Percentiles rank a stretch among this genome's conserved stretches.
phyloP scores from a whole-genome alignment of 2,113 vertebrate genomes.

The Leptodactylus fuscus region DNA sequence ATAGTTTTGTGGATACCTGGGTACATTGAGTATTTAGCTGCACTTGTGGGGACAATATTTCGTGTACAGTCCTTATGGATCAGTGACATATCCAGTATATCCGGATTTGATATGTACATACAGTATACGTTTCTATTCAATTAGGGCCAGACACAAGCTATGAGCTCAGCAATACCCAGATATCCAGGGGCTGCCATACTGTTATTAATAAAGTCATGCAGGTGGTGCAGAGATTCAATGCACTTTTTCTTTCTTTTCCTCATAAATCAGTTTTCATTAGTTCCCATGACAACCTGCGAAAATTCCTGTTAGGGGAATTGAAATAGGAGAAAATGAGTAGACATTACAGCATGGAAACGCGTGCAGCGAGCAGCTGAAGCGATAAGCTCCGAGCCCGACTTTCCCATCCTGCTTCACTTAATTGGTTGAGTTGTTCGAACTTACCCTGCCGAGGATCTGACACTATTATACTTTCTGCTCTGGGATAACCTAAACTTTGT shows the following conservation, averaged over 20 bases:
- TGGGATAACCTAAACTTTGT: background rate
- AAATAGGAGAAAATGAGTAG: slow-evolving; percentile 61
- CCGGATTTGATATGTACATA: background rate
- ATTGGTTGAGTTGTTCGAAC: slow-evolving; percentile 18
- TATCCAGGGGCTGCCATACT: background rate
- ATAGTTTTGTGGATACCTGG: background rate
- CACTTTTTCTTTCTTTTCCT: background rate
- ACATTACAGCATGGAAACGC: slow-evolving; percentile 48
- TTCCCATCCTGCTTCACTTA: slow-evolving; percentile 40
- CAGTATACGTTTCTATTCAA: background rate
- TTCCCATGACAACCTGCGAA: slow-evolving; percentile 77
- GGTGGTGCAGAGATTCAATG: slow-evolving; percentile 63
- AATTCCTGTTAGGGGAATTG: slow-evolving; percentile 69
- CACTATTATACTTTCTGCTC: background rate
- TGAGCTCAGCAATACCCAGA: background rate
- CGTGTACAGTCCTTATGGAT: background rate
- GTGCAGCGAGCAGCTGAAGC: slow-evolving; percentile 54
- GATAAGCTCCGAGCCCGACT: slow-evolving; percentile 22
- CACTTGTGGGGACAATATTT: background rate
- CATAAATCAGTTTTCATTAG: slow-evolving; percentile 69
- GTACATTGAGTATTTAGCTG: background rate
- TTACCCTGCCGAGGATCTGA: background rate
- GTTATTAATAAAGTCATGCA: background rate
- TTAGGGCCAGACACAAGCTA: slow-evolving; percentile 2
- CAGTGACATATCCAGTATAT: background rate